Evolutionary conservation across 37 sponge, comb jelly and placozoan genomes (phyloP).

Genomic region (Dysidea cf. avara): DNA sequence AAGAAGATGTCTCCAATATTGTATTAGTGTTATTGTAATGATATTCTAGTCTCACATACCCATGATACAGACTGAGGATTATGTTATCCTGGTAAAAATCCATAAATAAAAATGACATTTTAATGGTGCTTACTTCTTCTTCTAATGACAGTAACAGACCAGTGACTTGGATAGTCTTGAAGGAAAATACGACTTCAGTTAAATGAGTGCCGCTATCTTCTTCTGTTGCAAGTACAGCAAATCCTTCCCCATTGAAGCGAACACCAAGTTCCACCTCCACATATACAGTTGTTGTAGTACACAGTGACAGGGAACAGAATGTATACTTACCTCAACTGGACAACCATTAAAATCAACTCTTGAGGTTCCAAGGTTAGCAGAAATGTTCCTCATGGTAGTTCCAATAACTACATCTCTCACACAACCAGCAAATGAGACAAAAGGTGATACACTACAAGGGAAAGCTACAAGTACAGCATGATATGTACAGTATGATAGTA

Average conservation of each 20-base stretch:
- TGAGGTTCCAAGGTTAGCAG: not conserved
- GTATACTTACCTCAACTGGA: constrained; percentile 20
- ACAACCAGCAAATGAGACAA: constrained; percentile 43
- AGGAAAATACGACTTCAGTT: constrained; percentile 17
- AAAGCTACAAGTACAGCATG: not conserved
- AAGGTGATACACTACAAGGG: not conserved
- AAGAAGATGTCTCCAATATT: constrained; percentile 2
- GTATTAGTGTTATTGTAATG: not conserved
- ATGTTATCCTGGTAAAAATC: not conserved
- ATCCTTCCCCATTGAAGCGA: constrained; percentile 57
- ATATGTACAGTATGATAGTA: not conserved
- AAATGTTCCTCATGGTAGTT: not conserved
- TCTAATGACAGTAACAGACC: constrained; percentile 28
- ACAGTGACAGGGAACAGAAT: not conserved
- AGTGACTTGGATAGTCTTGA: constrained; percentile 42
- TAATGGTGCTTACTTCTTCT: not conserved
- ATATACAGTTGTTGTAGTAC: not conserved
- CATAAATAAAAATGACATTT: not conserved
- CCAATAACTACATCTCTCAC: constrained; percentile 12
- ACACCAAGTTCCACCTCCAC: constrained; percentile 37
- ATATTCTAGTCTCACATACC: constrained; percentile 32
- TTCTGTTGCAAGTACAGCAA: constrained; percentile 14
- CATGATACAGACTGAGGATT: constrained; percentile 42
- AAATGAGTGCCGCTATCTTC: not conserved
- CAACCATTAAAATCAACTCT: constrained; percentile 28